Conservation (phyloP, 2,888 invertebrate species). For the Phengaris arion region DNA sequence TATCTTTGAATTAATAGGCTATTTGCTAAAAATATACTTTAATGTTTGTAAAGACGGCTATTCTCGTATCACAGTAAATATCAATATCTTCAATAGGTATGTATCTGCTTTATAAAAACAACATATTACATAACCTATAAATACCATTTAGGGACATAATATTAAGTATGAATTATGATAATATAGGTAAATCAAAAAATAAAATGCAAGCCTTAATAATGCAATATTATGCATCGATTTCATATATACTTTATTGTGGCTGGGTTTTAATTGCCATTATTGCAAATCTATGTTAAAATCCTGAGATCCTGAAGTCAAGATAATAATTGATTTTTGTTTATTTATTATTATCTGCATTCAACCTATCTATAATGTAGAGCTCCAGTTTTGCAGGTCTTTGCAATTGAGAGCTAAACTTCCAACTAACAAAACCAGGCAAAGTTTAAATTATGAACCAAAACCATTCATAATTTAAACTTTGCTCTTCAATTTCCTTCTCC, state of each 20-base stretch:
- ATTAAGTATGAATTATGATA: not conserved
- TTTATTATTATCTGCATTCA: not conserved
- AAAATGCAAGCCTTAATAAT: not conserved
- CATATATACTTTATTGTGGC: not conserved
- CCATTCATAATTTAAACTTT: not conserved
- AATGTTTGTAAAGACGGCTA: not conserved
- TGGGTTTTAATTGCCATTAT: not conserved
- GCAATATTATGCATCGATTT: not conserved
- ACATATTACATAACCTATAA: conserved; percentile 27
- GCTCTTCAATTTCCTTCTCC: not conserved
- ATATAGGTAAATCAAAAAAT: not conserved
- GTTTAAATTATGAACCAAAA: too few relatives aligned
- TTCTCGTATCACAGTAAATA: conserved; percentile 16
- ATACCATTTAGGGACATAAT: conserved; percentile 3
- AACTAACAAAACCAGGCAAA: too few relatives aligned
- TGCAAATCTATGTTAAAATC: not conserved
- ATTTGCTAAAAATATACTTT: not conserved
- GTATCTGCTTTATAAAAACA: conserved; percentile 7
- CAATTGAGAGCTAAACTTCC: too few relatives aligned
- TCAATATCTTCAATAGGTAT: not conserved
- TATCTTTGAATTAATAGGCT: not conserved
- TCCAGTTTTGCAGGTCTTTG: too few relatives aligned
- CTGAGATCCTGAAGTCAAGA: not conserved
- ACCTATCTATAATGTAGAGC: too few relatives aligned
- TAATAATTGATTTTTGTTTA: not conserved